These are phyloP conservation scores for Lamproptera curius DNA, from an alignment of 2,888 invertebrate genomes.

Conservation along the genomic window DNA sequence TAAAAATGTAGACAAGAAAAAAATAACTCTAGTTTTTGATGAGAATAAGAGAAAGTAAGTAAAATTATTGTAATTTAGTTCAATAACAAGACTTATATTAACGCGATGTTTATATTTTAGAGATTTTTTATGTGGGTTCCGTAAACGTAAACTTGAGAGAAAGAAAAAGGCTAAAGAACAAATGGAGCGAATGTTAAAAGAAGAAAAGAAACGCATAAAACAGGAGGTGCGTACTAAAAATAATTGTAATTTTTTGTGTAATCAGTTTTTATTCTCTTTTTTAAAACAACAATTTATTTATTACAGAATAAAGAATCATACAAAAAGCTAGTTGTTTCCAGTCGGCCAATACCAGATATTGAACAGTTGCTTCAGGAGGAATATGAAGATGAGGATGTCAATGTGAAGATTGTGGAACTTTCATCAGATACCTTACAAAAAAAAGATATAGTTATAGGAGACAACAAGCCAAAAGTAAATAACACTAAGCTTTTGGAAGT, in stretches of 20 bases:
- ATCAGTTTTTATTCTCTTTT: no score
- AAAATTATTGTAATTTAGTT: not conserved
- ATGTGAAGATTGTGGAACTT: conserved; percentile 87
- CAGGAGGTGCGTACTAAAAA: conserved; percentile 82
- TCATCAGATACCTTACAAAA: conserved; percentile 84
- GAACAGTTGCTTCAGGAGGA: conserved; percentile 83
- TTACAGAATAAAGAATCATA: conserved; percentile 82
- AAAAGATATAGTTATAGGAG: conserved; percentile 84
- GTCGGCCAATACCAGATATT: conserved; percentile 83
- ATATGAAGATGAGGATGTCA: conserved; percentile 87
- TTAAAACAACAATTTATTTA: conserved; percentile 1
- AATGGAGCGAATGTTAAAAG: conserved; percentile 83
- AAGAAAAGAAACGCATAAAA: conserved; percentile 86
- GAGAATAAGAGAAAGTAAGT: conserved; percentile 63
- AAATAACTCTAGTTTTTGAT: conserved; percentile 60
- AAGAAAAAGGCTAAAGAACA: conserved; percentile 86
- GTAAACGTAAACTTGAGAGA: conserved; percentile 87
- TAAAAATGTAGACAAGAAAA: conserved; percentile 53
- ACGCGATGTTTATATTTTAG: conserved; percentile 67
- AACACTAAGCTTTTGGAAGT: conserved; percentile 27
- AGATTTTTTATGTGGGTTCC: conserved; percentile 89
- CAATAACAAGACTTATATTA: not conserved
- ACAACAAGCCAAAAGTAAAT: conserved; percentile 75
- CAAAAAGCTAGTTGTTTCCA: conserved; percentile 85
- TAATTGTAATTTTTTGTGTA: no score